Evolutionary conservation across 2,797 vertebrate genomes (phyloP).

Genomic region (Sitta carolinensis): DNA sequence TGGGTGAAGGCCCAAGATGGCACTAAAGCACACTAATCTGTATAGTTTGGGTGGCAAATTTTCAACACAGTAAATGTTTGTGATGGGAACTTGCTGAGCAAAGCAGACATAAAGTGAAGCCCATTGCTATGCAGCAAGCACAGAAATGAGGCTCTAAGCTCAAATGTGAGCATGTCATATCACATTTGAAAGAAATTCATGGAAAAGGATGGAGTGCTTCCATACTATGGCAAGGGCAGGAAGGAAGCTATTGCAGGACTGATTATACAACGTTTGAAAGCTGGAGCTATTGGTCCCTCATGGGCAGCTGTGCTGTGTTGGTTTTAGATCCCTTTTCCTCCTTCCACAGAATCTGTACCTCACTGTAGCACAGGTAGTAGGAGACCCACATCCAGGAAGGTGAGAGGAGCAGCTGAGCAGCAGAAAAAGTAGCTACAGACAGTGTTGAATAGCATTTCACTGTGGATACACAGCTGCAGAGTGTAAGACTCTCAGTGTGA

Average conservation of each 20-base stretch:
- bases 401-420: background rate
- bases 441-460: background rate
- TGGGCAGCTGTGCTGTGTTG: background rate
- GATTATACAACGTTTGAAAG: background rate
- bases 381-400: background rate
- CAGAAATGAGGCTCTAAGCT: background rate
- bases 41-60: background rate
- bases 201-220: background rate
- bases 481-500: background rate
- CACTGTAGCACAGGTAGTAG: background rate
- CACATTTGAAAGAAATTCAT: background rate
- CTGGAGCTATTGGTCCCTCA: background rate
- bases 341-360: background rate
- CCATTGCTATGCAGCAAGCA: accelerated
- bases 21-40: background rate
- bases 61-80: accelerated
- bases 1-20: background rate
- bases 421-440: background rate
- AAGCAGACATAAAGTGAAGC: background rate
- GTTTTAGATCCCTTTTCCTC: background rate
- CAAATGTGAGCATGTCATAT: accelerated
- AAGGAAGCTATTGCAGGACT: background rate
- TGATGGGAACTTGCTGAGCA: background rate
- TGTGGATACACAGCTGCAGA: background rate
- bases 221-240: background rate